These are phyloP conservation scores for Phocoena sinus DNA, from an alignment of 2,113 vertebrate genomes.

Conservation along the genomic window DNA sequence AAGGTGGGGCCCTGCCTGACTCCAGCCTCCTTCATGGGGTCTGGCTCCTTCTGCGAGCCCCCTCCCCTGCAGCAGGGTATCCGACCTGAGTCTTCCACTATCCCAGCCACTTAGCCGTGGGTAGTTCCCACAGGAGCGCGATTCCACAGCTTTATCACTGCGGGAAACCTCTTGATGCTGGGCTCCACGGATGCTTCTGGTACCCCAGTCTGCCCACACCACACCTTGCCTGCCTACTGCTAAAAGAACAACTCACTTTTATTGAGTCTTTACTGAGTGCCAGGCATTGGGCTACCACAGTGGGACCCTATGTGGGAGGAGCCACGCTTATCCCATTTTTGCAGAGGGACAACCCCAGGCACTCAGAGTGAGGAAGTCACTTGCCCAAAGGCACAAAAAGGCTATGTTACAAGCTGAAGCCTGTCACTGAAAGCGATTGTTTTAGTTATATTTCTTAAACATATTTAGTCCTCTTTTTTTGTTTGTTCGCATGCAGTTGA, in stretches of 20 bases:
- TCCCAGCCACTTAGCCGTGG: too few species aligned
- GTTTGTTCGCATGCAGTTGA: not conserved
- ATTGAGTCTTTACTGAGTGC: not conserved
- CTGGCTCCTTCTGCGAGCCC: not conserved
- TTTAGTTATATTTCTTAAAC: not conserved
- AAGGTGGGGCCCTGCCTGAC: not conserved
- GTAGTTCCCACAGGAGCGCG: not conserved
- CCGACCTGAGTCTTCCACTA: not conserved
- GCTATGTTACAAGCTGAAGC: not conserved
- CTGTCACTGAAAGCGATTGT: not conserved
- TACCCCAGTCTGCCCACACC: fast-evolving
- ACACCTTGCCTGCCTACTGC: not conserved
- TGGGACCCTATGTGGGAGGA: fast-evolving
- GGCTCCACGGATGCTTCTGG: fast-evolving
- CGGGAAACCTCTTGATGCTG: not conserved
- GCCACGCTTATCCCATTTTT: not conserved
- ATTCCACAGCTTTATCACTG: not conserved
- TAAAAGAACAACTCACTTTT: too few species aligned
- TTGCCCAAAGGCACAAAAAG: not conserved
- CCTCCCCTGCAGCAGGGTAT: fast-evolving
- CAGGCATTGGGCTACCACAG: fast-evolving
- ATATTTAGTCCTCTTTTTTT: not conserved
- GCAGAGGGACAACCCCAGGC: not conserved
- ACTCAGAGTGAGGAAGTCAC: not conserved
- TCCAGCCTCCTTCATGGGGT: not conserved